Conservation (phyloP, 1,140 invertebrate genomes). For the Drosophila arizonae region DNA sequence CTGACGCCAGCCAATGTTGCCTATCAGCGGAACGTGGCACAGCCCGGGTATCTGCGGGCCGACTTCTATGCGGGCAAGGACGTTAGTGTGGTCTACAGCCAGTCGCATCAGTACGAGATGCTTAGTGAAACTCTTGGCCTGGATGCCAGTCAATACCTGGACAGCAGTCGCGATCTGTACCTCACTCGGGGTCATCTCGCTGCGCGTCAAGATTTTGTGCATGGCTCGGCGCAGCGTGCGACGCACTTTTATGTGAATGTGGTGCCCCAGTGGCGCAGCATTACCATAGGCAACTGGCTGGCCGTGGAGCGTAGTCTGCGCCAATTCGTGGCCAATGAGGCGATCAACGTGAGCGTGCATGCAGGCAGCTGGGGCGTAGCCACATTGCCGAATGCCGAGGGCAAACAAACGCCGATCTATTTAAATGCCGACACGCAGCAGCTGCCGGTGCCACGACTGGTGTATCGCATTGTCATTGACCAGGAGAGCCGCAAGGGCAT, state of each 20-base stretch:
- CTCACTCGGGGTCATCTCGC: slow-evolving; percentile 86
- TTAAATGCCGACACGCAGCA: slow-evolving; percentile 78
- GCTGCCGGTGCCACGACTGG: slow-evolving; percentile 84
- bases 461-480: slow-evolving; percentile 85
- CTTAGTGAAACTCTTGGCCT: slow-evolving; percentile 38
- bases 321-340: slow-evolving; percentile 70
- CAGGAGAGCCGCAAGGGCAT: slow-evolving; percentile 81
- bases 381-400: slow-evolving; percentile 83
- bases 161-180: slow-evolving; percentile 74
- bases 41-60: slow-evolving; percentile 63
- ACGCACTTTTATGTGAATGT: slow-evolving; percentile 87
- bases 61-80: slow-evolving; percentile 62
- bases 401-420: slow-evolving; percentile 82
- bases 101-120: slow-evolving; percentile 47
- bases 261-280: slow-evolving; percentile 86
- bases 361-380: slow-evolving; percentile 84
- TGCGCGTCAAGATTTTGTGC: slow-evolving; percentile 86
- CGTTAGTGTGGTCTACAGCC: slow-evolving; percentile 62
- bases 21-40: slow-evolving; percentile 63
- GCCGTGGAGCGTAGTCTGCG: slow-evolving; percentile 82
- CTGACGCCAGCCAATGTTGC: slow-evolving; percentile 59
- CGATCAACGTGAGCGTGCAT: slow-evolving; percentile 84
- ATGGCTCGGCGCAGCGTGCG: slow-evolving; percentile 85
- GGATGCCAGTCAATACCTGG: slow-evolving; percentile 63
- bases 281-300: slow-evolving; percentile 86